These are phyloP conservation scores for Bruchidius siliquastri DNA, from an alignment of 2,888 invertebrate species.

Conservation along the genomic window DNA sequence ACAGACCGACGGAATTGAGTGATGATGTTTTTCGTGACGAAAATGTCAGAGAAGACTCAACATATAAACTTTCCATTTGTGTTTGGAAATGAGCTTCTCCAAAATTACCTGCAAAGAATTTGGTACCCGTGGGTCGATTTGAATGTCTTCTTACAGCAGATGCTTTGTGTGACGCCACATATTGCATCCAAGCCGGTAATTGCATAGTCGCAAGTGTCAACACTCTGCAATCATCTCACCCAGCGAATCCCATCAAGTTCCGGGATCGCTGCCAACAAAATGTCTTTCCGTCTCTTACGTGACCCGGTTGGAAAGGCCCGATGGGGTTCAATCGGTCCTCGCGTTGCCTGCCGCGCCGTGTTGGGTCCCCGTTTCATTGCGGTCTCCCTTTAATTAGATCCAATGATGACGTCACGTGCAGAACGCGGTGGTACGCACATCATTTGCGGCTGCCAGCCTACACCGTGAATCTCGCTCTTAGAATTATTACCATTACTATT, in stretches of 20 bases:
- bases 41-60: no score
- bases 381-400: conserved; percentile 13
- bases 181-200: neutral
- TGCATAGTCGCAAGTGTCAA: neutral
- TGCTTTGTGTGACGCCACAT: neutral
- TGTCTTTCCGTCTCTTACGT: neutral
- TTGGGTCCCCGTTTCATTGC: conserved; percentile 5
- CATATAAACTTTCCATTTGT: no score
- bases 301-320: neutral
- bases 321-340: neutral
- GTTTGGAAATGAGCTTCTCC: no score
- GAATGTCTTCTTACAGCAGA: neutral
- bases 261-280: neutral
- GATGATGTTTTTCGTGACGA: no score
- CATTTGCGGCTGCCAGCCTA: conserved; percentile 9
- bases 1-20: no score
- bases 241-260: neutral
- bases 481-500: conserved; percentile 6
- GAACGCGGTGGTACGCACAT: conserved; percentile 1
- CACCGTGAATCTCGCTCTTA: conserved; percentile 1
- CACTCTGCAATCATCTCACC: neutral
- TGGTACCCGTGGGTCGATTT: neutral
- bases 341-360: neutral
- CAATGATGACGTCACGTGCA: conserved; percentile 10
- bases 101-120: no score